Evolutionary conservation across 1,140 invertebrate species (phyloP).

Genomic region (Vollenhovia emeryi): DNA sequence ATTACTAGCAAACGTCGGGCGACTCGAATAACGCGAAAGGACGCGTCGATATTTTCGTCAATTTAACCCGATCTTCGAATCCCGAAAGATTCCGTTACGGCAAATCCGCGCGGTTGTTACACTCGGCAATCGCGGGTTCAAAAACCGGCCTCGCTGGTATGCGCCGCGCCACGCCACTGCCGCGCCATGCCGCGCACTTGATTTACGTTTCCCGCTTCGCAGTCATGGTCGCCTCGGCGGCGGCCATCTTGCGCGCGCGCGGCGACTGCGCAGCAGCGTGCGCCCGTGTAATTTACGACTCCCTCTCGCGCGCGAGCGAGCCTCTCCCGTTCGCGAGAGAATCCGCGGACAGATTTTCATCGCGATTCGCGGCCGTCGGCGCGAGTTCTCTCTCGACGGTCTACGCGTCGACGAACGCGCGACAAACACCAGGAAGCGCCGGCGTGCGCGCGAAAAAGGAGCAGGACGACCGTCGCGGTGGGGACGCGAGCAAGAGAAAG

Average conservation of each 20-base stretch:
- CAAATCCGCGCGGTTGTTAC: neutral
- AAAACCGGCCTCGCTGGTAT: neutral
- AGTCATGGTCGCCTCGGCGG: neutral
- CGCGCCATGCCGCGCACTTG: neutral
- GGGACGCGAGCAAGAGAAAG: no score
- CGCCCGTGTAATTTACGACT: slow-evolving; percentile 59
- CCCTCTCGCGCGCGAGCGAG: neutral
- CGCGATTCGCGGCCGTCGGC: neutral
- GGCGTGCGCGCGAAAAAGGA: neutral
- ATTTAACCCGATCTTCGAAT: neutral
- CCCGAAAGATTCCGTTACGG: neutral
- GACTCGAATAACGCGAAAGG: neutral
- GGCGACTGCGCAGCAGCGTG: slow-evolving; percentile 21
- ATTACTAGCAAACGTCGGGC: neutral
- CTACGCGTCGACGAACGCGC: neutral
- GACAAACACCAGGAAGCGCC: no score
- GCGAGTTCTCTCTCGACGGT: neutral
- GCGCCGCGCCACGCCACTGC: neutral
- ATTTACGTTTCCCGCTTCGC: slow-evolving; percentile 55
- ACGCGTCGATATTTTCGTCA: neutral
- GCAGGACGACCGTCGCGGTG: neutral
- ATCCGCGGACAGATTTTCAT: neutral
- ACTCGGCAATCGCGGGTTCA: neutral
- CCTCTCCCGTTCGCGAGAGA: slow-evolving; percentile 30
- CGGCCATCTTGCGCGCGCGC: slow-evolving; percentile 52